phyloP scores from a whole-genome alignment of 2,113 vertebrate genomes.

The Calidris pygmaea region DNA sequence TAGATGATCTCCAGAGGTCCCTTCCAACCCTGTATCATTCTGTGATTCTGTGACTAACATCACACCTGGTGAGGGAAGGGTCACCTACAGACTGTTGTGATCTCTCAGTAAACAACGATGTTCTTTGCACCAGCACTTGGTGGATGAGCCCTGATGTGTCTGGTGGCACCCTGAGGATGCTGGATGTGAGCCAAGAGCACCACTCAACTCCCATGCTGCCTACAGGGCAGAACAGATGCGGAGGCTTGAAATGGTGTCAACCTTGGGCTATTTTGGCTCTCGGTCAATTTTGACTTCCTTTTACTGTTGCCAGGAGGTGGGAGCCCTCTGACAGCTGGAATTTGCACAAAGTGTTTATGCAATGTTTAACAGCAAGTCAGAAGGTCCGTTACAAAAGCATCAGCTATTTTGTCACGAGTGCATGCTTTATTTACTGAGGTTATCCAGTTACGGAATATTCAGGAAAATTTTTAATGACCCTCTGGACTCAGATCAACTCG shows the following conservation, averaged over 20 bases:
- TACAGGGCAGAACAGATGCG: neutral
- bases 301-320: neutral
- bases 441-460: neutral
- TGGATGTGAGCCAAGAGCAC: neutral
- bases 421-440: neutral
- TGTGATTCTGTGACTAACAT: too few species aligned
- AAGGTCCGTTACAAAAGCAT: neutral
- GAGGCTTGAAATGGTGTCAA: neutral
- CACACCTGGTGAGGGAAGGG: neutral
- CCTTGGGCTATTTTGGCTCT: neutral
- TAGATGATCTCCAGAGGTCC: too few species aligned
- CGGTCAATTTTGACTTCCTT: neutral
- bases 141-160: neutral
- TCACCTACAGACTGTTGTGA: fast-evolving
- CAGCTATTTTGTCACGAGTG: neutral
- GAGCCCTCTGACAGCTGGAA: neutral
- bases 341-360: neutral
- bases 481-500: neutral
- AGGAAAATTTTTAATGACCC: neutral
- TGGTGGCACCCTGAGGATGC: neutral
- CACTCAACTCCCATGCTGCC: neutral
- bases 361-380: neutral
- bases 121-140: neutral
- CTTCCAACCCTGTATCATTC: too few species aligned
- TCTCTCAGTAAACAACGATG: fast-evolving